These are phyloP conservation scores for Dendrocopos noguchii DNA, from an alignment of 2,113 vertebrate genomes.

Conservation along the genomic window DNA sequence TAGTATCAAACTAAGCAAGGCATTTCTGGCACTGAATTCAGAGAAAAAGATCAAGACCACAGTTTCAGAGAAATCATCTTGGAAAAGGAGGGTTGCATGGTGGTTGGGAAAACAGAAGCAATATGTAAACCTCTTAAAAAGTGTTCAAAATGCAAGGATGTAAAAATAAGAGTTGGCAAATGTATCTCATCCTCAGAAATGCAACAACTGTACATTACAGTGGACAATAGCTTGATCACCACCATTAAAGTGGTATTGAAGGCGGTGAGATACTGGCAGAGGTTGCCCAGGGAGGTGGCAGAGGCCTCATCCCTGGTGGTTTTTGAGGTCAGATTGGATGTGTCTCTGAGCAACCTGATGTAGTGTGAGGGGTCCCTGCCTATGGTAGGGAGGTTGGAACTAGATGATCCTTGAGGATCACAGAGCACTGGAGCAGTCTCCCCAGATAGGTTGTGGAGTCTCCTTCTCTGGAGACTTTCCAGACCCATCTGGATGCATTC, in stretches of 20 bases:
- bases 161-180: background rate
- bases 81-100: background rate
- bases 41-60: background rate
- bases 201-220: background rate
- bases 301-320: too few species aligned
- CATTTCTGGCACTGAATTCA: background rate
- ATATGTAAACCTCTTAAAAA: background rate
- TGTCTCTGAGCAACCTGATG: too few species aligned
- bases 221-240: background rate
- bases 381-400: too few species aligned
- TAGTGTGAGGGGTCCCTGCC: too few species aligned
- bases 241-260: background rate
- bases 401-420: too few species aligned
- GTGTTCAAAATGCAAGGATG: background rate
- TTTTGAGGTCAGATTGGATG: too few species aligned
- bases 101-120: background rate
- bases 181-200: background rate
- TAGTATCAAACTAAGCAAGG: slow-evolving; percentile 8
- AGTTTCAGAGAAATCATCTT: background rate
- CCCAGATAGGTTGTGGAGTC: too few species aligned
- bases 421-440: too few species aligned
- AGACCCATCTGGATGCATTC: too few species aligned
- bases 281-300: too few species aligned
- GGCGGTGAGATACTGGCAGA: too few species aligned
- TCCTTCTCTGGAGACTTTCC: too few species aligned